Evolutionary conservation across 2,888 invertebrate species (phyloP).

Genomic region (Microctonus brassicae): DNA sequence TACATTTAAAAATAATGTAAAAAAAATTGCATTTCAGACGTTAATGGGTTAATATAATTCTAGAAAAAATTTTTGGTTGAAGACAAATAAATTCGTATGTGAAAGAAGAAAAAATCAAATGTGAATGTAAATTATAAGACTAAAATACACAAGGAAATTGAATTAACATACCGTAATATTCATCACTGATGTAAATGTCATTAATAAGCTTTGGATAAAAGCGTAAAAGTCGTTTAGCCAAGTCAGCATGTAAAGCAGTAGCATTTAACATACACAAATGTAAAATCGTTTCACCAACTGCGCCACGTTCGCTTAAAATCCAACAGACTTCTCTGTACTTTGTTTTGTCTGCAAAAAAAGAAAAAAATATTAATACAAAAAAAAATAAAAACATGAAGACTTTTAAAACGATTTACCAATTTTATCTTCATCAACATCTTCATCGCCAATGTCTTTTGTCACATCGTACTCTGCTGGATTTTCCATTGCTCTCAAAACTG

Average conservation of each 20-base stretch:
- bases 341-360: constrained; percentile 62
- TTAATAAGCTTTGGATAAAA: constrained; percentile 96
- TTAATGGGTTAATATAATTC: too few relatives aligned
- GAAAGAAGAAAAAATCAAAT: neutral
- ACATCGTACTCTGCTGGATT: constrained; percentile 89
- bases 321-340: constrained; percentile 89
- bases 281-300: constrained; percentile 95
- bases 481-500: constrained; percentile 83
- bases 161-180: constrained; percentile 87
- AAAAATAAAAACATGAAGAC: too few relatives aligned
- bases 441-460: constrained; percentile 78
- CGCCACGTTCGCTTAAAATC: constrained; percentile 91
- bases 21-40: too few relatives aligned
- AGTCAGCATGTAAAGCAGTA: constrained; percentile 90
- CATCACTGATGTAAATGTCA: constrained; percentile 96
- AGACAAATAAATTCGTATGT: neutral
- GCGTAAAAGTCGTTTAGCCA: constrained; percentile 90
- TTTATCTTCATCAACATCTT: constrained; percentile 60
- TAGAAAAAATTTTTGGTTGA: neutral
- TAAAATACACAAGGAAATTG: neutral
- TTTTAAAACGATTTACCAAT: constrained; percentile 59
- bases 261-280: constrained; percentile 94
- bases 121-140: neutral
- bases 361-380: too few relatives aligned
- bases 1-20: too few relatives aligned